Base-by-base conservation (phyloP, 2,113 vertebrate genomes). In the Charadrius vociferus region DNA sequence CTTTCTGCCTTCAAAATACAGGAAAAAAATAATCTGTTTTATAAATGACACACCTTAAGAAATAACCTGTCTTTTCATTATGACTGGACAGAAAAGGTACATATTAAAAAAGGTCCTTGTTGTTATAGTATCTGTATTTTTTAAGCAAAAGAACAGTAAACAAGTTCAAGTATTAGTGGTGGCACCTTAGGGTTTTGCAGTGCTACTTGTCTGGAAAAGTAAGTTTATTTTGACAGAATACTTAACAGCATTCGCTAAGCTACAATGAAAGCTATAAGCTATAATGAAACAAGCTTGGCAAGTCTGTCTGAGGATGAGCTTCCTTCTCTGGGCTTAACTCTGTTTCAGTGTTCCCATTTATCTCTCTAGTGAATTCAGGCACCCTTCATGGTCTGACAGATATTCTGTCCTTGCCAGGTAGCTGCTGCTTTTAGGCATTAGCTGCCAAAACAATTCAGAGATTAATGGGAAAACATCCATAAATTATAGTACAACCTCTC, bases 391-490 rank as follows among this genome's bases (percentile, higher is more conserved):
- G 91, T 79, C 96, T 96, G 95, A 96, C 96, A 96, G 81, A 91
- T 93, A 90, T 39, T 87, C 84, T 91, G 86, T 96, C 93, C 96
- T 93, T 97, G 97, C 97, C 96, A 98, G 95, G 97, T 97, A 96
- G 78, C 83, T 96, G 88, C 80, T 96, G 93, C 91, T 96, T 90
- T 97, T 80, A 96, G 96, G 91, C 95, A 91, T 58, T 79, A 94
- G 67, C 88, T 97, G 97, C 94, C 97, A 97, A 96, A 97, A 93
- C 73, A 92, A 87, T 93, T 95, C 65, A 81, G 82, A 92, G 71
- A 88, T 94, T 96, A 96, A 96, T 91, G 86, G 94, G 81, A 67
- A 95, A 97, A 91, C 41, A 74, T 82, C 80, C 90, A 92, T 92
- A 97, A 95, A 96, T 94, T 97, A 90, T 32, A 92, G 85, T 77